A percentile compares a stretch with the other conserved stretches of the same genome.
These are phyloP conservation scores for Spilosoma lubricipeda DNA, from an alignment of 2,888 invertebrate species.

Conservation along the genomic window DNA sequence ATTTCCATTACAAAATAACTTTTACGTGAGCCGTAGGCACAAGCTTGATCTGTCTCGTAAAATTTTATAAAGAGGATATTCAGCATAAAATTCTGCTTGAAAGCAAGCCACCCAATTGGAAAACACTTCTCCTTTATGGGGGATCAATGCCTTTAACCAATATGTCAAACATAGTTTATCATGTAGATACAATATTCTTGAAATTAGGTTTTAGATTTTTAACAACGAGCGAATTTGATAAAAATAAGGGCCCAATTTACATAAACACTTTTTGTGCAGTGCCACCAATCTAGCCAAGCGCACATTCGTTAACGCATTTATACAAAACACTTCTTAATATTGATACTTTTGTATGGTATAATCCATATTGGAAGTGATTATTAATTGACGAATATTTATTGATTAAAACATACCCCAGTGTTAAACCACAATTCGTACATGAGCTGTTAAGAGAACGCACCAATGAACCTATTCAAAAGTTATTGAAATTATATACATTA, in stretches of 20 bases:
- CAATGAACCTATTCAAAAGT: neutral
- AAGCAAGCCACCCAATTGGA: neutral
- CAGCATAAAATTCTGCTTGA: slow-evolving; percentile 2
- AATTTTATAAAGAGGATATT: neutral
- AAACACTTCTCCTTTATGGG: neutral
- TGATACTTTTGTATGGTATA: neutral
- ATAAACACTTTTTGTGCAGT: neutral
- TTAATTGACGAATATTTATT: neutral
- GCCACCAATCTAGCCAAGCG: neutral
- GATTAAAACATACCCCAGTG: neutral
- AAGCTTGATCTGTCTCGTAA: slow-evolving; percentile 14
- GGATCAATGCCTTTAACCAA: slow-evolving; percentile 2
- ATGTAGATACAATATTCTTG: neutral
- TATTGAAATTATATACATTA: neutral
- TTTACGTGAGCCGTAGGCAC: slow-evolving; percentile 6
- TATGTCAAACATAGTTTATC: slow-evolving; percentile 2
- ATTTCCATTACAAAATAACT: neutral
- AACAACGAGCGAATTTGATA: neutral
- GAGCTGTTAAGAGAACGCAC: neutral
- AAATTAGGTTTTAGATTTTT: neutral
- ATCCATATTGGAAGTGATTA: neutral
- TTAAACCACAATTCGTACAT: neutral
- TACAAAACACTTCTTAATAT: neutral
- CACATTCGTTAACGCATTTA: neutral
- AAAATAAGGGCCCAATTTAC: neutral